Evolutionary conservation across 1,140 invertebrate genomes (phyloP).

Genomic region (Pectinophora gossypiella): DNA sequence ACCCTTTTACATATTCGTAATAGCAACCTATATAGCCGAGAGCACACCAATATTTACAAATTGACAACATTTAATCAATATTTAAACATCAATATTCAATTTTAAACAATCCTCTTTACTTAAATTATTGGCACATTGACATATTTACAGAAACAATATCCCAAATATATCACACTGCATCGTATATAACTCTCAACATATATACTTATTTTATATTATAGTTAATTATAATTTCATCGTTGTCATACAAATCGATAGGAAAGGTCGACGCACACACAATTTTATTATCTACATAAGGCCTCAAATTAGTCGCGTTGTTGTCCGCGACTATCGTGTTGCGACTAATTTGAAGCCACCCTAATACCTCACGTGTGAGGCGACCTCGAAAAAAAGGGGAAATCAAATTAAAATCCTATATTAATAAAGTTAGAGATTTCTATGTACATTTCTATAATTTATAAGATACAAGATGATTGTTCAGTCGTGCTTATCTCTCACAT

Average conservation of each 20-base stretch:
- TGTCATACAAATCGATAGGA: too few relatives aligned
- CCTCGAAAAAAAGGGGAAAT: too few relatives aligned
- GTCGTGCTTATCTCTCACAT: neutral
- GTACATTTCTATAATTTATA: neutral
- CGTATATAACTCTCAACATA: slow-evolving; percentile 1
- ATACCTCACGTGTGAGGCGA: too few relatives aligned
- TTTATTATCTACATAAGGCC: too few relatives aligned
- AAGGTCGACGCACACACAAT: too few relatives aligned
- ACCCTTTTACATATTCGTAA: too few relatives aligned
- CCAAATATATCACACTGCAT: slow-evolving; percentile 6
- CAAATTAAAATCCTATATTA: too few relatives aligned
- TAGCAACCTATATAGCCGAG: neutral
- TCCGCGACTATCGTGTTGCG: too few relatives aligned
- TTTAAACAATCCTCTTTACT: slow-evolving; percentile 8
- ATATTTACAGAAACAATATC: slow-evolving; percentile 1
- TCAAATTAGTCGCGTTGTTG: too few relatives aligned
- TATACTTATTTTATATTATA: neutral
- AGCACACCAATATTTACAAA: slow-evolving; percentile 7
- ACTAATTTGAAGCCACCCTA: too few relatives aligned
- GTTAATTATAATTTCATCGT: neutral
- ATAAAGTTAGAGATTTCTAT: neutral
- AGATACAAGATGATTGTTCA: neutral
- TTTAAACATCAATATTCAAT: slow-evolving; percentile 9
- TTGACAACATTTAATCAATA: slow-evolving; percentile 19
- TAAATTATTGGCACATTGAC: slow-evolving; percentile 12